Percentiles rank a stretch among this genome's conserved stretches.
These are phyloP conservation scores for Heliothis virescens DNA, from an alignment of 1,140 invertebrate genomes.

Conservation along the genomic window DNA sequence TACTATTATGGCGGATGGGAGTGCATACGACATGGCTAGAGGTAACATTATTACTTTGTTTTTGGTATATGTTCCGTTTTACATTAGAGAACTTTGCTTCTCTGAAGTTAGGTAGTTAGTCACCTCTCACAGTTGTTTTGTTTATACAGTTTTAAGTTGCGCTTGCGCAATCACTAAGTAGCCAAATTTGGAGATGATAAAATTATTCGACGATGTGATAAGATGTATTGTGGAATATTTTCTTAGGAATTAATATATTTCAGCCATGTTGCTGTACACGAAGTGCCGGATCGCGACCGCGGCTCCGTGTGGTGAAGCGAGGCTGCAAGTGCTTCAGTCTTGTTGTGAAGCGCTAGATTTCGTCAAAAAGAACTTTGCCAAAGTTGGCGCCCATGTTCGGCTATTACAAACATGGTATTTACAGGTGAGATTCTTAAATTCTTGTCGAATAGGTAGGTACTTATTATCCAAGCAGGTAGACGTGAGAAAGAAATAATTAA, in stretches of 20 bases:
- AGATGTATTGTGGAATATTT: not conserved
- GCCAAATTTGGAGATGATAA: no score
- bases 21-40: constrained; percentile 92
- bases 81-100: not conserved
- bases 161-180: no score
- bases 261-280: constrained; percentile 87
- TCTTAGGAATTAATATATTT: constrained; percentile 51
- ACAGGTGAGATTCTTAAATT: constrained; percentile 84
- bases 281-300: constrained; percentile 90
- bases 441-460: no score
- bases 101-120: not conserved
- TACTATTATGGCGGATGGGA: constrained; percentile 92
- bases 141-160: no score
- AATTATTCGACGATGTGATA: constrained; percentile 27
- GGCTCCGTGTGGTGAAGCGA: constrained; percentile 81
- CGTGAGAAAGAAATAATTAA: no score
- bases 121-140: no score
- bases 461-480: no score
- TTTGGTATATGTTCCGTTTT: no score
- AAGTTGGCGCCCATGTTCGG: constrained; percentile 90
- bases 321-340: constrained; percentile 87
- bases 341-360: constrained; percentile 89
- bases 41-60: constrained; percentile 67
- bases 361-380: constrained; percentile 90
- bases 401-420: constrained; percentile 91